Conservation (phyloP, 2,888 invertebrate genomes). For the Stenolophus ochropezus region DNA sequence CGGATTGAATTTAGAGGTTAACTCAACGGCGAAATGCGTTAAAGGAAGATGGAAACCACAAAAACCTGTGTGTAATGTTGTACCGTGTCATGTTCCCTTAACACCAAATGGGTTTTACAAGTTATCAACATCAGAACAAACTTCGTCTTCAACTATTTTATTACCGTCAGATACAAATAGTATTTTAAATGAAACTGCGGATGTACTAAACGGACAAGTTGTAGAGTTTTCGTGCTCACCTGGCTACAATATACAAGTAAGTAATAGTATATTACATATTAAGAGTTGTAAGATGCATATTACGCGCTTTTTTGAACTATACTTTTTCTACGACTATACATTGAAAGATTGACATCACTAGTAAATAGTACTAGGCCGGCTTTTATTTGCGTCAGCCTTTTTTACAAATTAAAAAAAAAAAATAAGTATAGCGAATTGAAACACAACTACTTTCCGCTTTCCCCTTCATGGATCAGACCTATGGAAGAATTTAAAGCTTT, state of each 20-base stretch:
- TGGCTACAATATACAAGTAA: constrained; percentile 79
- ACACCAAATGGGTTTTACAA: constrained; percentile 82
- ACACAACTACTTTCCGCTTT: no score
- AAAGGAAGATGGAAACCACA: constrained; percentile 90
- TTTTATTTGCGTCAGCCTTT: no score
- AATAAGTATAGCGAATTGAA: no score
- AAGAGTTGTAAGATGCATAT: no score
- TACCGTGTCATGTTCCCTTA: constrained; percentile 82
- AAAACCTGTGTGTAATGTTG: constrained; percentile 87
- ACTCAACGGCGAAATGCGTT: constrained; percentile 87
- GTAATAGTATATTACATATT: no score
- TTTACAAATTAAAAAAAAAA: no score
- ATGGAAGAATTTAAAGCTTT: no score
- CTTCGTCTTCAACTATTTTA: constrained; percentile 62
- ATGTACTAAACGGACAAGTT: constrained; percentile 81
- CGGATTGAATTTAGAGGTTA: constrained; percentile 82
- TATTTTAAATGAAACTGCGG: constrained; percentile 77
- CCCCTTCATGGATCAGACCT: no score
- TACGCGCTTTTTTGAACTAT: no score
- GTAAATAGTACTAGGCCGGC: no score
- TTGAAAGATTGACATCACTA: no score
- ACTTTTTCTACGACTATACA: no score
- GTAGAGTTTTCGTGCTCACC: constrained; percentile 85
- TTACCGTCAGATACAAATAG: constrained; percentile 72
- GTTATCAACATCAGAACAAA: constrained; percentile 73